phyloP scores from a whole-genome alignment of 1,140 invertebrate species.

The Diorhabda elongata region DNA sequence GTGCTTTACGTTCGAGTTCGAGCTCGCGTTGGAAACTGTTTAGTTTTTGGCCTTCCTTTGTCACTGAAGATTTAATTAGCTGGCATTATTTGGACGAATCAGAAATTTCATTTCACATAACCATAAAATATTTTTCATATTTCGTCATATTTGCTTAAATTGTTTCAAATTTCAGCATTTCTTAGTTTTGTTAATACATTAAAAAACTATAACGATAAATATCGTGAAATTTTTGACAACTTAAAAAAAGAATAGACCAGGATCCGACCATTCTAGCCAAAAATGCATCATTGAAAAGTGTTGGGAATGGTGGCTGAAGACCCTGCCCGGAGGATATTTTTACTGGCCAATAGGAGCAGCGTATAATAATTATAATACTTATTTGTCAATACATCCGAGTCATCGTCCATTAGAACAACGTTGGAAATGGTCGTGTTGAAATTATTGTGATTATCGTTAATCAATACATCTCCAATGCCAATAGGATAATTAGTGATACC shows the following conservation, averaged over 20 bases:
- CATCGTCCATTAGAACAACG: conserved; percentile 97
- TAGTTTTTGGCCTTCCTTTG: no score
- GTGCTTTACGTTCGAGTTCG: no score
- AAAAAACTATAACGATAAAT: conserved; percentile 43
- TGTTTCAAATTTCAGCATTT: no score
- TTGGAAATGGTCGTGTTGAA: conserved; percentile 99
- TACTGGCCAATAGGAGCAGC: conserved; percentile 81
- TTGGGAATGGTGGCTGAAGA: conserved; percentile 42
- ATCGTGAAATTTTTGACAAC: conserved; percentile 38
- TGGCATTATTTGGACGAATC: no score
- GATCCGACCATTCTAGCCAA: conserved; percentile 40
- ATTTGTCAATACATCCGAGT: conserved; percentile 96
- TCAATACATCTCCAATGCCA: conserved; percentile 96
- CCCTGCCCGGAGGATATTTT: conserved; percentile 33
- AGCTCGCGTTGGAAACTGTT: no score
- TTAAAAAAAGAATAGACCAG: conserved; percentile 37
- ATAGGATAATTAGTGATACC: conserved; percentile 99
- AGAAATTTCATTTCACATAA: no score
- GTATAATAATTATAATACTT: conserved; percentile 99
- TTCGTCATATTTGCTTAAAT: no score
- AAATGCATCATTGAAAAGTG: conserved; percentile 47
- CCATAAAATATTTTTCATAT: no score
- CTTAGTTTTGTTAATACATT: conserved; percentile 26
- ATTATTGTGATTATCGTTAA: conserved; percentile 99
- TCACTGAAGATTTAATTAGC: no score